Evolutionary conservation across 2,888 invertebrate species (phyloP).

Genomic region (Notodonta ziczac): DNA sequence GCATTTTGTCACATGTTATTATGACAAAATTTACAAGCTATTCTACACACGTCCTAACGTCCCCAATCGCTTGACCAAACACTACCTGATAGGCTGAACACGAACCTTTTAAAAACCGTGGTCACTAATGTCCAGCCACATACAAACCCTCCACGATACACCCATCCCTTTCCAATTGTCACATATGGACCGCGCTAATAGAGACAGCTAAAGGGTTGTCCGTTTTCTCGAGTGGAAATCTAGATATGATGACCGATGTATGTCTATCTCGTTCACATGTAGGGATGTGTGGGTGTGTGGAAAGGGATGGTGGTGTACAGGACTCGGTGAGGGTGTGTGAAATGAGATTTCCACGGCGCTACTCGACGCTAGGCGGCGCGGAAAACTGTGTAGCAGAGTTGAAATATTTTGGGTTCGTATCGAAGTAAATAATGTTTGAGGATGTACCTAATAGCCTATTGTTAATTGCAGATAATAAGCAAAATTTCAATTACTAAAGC

Average conservation of each 20-base stretch:
- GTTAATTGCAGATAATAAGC: too few species aligned
- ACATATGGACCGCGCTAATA: slow-evolving; percentile 62
- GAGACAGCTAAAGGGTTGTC: slow-evolving; percentile 77
- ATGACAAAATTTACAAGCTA: slow-evolving; percentile 5
- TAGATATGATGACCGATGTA: slow-evolving; percentile 67
- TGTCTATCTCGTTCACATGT: slow-evolving; percentile 78
- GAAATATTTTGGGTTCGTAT: neutral
- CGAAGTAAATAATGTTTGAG: too few species aligned
- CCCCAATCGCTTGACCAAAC: slow-evolving; percentile 61
- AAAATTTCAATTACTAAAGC: too few species aligned
- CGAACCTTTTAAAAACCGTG: slow-evolving; percentile 59
- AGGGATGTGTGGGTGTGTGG: slow-evolving; percentile 69
- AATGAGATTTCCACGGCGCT: slow-evolving; percentile 60
- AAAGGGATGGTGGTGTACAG: slow-evolving; percentile 69
- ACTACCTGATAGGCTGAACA: slow-evolving; percentile 66
- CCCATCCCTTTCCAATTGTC: slow-evolving; percentile 64
- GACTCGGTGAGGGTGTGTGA: slow-evolving; percentile 52
- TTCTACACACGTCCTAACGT: slow-evolving; percentile 37
- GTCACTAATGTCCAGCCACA: slow-evolving; percentile 72
- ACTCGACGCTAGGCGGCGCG: slow-evolving; percentile 80
- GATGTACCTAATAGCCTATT: neutral
- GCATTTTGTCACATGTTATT: too few species aligned
- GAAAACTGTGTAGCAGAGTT: slow-evolving; percentile 35
- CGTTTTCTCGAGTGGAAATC: slow-evolving; percentile 76
- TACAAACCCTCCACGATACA: slow-evolving; percentile 55